phyloP scores from a whole-genome alignment of 2,797 vertebrate species.

The Chrosomus eos region DNA sequence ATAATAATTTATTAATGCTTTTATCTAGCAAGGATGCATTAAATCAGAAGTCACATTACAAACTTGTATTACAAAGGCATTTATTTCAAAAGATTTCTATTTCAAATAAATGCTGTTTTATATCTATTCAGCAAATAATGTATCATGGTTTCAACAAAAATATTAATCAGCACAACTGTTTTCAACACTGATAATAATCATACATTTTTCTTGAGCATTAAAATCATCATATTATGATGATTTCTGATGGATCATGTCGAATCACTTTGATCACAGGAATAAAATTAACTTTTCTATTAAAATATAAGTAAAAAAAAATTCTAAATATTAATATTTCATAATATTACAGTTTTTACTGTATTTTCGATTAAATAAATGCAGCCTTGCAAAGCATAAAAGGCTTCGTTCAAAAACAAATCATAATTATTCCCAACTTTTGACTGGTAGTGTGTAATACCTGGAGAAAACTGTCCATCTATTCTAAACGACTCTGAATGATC shows the following conservation, averaged over 20 bases:
- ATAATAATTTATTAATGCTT: neutral
- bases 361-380: neutral
- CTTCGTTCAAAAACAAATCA: neutral
- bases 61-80: no score
- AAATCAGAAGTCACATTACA: no score
- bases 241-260: no score
- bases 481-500: neutral
- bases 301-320: no score
- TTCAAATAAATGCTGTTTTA: no score
- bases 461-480: neutral
- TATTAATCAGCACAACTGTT: no score
- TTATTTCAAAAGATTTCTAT: no score
- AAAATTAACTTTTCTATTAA: no score
- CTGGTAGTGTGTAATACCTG: neutral
- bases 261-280: neutral
- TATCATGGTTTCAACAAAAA: no score
- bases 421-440: neutral
- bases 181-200: no score
- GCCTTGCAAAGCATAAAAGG: neutral
- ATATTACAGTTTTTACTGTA: neutral
- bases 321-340: neutral
- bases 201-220: neutral
- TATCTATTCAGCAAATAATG: no score
- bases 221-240: no score
- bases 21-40: neutral